These are phyloP conservation scores for Herpetotheres cachinnans DNA, from an alignment of 2,113 vertebrate genomes.

Conservation along the genomic window DNA sequence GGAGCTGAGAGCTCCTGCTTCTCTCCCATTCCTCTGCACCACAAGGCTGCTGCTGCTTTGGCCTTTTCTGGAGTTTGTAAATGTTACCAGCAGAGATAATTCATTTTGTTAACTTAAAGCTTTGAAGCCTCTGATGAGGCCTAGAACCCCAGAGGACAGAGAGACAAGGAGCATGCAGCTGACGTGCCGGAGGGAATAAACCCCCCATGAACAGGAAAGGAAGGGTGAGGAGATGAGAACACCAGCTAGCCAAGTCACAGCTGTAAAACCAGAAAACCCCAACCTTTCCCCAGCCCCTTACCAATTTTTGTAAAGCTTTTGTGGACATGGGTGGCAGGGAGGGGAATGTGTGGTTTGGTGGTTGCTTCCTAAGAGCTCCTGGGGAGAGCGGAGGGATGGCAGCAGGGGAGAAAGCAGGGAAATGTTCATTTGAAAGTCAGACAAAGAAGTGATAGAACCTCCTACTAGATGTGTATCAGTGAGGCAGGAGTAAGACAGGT, in stretches of 20 bases:
- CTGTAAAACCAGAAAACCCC: neutral
- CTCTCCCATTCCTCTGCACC: neutral
- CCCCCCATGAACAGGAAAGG: neutral
- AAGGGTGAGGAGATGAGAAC: neutral
- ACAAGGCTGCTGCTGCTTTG: neutral
- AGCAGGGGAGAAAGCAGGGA: neutral
- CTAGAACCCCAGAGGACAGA: neutral
- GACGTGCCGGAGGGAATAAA: accelerated
- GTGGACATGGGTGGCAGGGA: neutral
- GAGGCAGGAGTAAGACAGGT: neutral
- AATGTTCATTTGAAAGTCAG: neutral
- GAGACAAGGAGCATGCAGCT: neutral
- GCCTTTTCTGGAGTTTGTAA: neutral
- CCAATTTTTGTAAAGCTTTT: neutral
- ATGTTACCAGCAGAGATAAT: neutral
- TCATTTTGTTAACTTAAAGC: neutral
- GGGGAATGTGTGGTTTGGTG: neutral
- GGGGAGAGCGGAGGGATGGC: neutral
- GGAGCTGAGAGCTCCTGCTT: neutral
- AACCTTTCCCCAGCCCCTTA: neutral
- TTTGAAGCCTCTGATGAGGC: neutral
- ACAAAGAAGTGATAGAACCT: neutral
- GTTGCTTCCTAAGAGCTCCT: neutral
- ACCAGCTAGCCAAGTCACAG: neutral
- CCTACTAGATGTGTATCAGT: neutral